Base-by-base conservation (phyloP, 2,888 invertebrate genomes). In the Drosophila sordidapex region DNA sequence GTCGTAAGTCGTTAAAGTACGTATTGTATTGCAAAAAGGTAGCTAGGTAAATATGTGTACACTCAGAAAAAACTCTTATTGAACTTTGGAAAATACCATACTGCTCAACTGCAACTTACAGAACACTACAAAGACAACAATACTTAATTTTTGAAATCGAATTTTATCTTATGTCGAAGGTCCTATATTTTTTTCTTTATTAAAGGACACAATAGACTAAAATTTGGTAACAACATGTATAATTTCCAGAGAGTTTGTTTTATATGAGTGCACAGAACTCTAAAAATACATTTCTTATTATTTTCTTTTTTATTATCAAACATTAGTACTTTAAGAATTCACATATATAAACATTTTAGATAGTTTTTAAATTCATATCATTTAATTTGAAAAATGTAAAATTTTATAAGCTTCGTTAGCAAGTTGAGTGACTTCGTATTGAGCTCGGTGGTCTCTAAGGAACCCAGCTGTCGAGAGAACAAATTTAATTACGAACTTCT, bases 1-100 rank as follows among this genome's bases (percentile, higher is more conserved):
- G 29, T n/a, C n/a, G n/a, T 29, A 29, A 56, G 29, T 29, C n/a
- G 56, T 56, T 56, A 7, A n/a, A 38, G 38, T 38, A 8, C 29
- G 21, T 15, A 29, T 29, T 21, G n/a, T 21, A 15, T 52, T 29
- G n/a, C 27, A n/a, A 18, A 29, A 40, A 18, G 46, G 46, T 46
- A 25, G 8, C 21, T 21, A 7, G 21, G 46, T 46, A 46, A 13
- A 46, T 21, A 21, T 21, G 1, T 2, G 6, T 46, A 15, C 13
- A 21, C 46, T 46, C 7, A 1, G 6, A n/a, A 46, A 46, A 21
- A 21, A 25, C 4, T 25, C 15, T 15, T 0, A 46, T 25, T 8
- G 2, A 21, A 15, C 2, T 21, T 2, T 2, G 4, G 7, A 13
- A 29, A 29, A 29, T 29, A 13, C 1, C 1, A 18, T 3, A 38